phyloP scores from a whole-genome alignment of 2,113 vertebrate species.

The Halichoerus grypus region DNA sequence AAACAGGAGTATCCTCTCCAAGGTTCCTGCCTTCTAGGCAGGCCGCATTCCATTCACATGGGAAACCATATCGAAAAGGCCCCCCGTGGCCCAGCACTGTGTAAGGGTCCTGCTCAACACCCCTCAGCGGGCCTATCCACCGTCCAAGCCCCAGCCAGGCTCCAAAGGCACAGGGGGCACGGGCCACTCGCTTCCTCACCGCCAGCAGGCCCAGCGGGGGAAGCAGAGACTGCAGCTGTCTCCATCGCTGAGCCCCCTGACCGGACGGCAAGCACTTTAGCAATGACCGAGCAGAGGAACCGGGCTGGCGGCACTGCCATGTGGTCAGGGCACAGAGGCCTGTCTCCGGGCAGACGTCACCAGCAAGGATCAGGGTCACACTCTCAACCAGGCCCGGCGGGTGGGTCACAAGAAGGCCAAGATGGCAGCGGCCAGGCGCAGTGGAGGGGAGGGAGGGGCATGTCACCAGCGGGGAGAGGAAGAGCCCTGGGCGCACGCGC shows the following conservation, averaged over 20 bases:
- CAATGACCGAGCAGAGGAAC: neutral
- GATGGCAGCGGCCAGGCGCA: neutral
- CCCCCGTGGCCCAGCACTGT: neutral
- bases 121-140: neutral
- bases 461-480: fast-evolving
- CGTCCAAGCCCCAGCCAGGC: neutral
- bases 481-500: too few relatives aligned
- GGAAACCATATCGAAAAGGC: neutral
- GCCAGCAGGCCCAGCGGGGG: neutral
- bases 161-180: neutral
- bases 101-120: neutral
- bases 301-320: fast-evolving
- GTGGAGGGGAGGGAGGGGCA: neutral
- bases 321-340: fast-evolving
- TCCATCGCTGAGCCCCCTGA: neutral
- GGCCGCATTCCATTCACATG: neutral
- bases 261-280: neutral
- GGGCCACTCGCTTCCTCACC: neutral
- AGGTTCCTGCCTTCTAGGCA: neutral
- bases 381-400: neutral
- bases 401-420: neutral
- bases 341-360: neutral
- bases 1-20: neutral
- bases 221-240: conserved; percentile 34
- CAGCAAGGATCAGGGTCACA: neutral